These are phyloP conservation scores for Limnodromus scolopaceus DNA, from an alignment of 2,797 vertebrate genomes.

Conservation along the genomic window DNA sequence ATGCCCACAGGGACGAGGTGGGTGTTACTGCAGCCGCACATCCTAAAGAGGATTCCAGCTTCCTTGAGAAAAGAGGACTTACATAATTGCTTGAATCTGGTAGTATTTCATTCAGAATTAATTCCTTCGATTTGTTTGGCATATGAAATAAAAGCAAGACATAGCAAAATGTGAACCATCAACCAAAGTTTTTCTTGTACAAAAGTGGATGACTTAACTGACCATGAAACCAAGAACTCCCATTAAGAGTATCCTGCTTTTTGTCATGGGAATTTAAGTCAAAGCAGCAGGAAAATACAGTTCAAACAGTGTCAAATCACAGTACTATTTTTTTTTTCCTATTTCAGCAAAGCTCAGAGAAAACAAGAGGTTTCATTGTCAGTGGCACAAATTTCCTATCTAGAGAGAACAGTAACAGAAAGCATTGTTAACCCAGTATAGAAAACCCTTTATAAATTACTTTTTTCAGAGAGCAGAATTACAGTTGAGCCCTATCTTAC, in stretches of 20 bases:
- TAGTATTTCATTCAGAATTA: background rate
- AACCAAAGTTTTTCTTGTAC: background rate
- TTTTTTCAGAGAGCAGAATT: constrained; percentile 11
- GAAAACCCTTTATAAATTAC: background rate
- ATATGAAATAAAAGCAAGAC: background rate
- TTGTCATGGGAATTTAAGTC: background rate
- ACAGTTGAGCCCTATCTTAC: background rate
- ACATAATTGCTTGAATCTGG: background rate
- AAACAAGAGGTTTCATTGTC: constrained; percentile 39
- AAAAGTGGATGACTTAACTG: background rate
- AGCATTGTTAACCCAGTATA: background rate
- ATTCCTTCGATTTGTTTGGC: background rate
- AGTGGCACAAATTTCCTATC: background rate
- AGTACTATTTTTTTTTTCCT: background rate
- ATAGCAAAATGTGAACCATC: background rate
- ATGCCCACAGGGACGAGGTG: background rate
- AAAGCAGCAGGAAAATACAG: background rate
- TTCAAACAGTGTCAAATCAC: background rate
- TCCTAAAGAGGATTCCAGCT: background rate
- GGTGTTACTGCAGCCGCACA: background rate
- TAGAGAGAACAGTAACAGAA: background rate
- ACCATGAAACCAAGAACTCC: background rate
- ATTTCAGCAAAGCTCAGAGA: background rate
- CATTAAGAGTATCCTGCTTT: background rate
- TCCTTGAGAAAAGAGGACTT: background rate